Conservation (phyloP, 1,140 invertebrate species). For the Leptopilina clavipes region DNA sequence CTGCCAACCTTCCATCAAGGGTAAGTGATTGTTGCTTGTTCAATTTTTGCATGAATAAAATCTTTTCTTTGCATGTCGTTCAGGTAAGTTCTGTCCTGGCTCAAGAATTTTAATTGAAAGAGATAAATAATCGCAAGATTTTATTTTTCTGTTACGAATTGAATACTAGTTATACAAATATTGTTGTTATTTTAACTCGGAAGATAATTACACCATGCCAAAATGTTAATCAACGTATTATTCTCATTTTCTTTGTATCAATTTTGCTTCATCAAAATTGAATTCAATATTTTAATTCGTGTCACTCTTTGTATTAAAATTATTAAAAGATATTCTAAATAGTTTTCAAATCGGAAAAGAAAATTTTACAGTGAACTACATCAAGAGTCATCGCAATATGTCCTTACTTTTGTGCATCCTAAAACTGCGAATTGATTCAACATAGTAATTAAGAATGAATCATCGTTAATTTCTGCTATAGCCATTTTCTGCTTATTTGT, state of each 20-base stretch:
- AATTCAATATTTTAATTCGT: no score
- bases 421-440: background rate
- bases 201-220: no score
- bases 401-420: background rate
- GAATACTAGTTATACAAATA: no score
- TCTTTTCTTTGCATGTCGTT: conserved; percentile 43
- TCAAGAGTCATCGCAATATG: background rate
- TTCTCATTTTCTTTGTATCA: no score
- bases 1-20: conserved; percentile 71
- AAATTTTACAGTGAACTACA: background rate
- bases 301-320: no score
- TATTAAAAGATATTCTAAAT: no score
- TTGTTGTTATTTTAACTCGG: no score
- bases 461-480: background rate
- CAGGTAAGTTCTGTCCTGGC: conserved; percentile 63
- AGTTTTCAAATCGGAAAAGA: background rate
- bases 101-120: background rate
- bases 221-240: no score
- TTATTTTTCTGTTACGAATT: background rate
- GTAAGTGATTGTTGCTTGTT: conserved; percentile 61
- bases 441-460: background rate
- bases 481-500: background rate
- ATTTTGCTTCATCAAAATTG: no score
- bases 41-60: conserved; percentile 41
- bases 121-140: background rate